These are phyloP conservation scores for Boulengeromyrus knoepffleri DNA, from an alignment of 2,113 vertebrate species.

Conservation along the genomic window DNA sequence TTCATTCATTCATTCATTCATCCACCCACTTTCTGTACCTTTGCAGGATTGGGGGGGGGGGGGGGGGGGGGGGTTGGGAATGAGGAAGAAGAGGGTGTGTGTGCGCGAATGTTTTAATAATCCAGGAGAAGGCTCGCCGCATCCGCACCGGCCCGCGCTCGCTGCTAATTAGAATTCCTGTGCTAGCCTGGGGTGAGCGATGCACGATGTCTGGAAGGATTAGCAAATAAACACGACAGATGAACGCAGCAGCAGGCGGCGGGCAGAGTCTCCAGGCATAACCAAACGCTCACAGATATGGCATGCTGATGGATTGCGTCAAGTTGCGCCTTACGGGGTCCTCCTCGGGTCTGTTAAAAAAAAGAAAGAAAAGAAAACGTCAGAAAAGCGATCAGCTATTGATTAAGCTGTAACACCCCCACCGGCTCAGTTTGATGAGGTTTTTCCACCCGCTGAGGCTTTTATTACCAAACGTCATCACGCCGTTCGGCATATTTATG, in stretches of 20 bases:
- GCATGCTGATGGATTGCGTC: background rate
- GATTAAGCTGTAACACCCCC: background rate
- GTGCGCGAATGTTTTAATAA: background rate
- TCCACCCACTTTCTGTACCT: background rate
- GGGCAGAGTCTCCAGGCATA: background rate
- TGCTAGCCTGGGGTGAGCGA: background rate
- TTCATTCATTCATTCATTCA: no score
- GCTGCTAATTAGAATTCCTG: conserved; percentile 5
- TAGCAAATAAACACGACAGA: conserved; percentile 5
- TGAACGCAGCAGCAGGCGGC: conserved; percentile 9
- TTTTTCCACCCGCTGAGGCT: background rate
- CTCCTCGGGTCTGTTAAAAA: background rate
- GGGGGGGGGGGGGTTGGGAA: background rate
- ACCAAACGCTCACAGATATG: background rate
- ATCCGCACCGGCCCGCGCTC: background rate
- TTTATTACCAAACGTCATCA: background rate
- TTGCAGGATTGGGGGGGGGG: no score
- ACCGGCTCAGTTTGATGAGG: background rate
- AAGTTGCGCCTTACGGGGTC: background rate
- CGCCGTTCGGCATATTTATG: background rate
- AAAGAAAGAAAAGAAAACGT: background rate
- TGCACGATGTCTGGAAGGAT: background rate
- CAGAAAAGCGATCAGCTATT: background rate
- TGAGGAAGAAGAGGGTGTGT: background rate
- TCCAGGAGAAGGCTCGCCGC: background rate